These are phyloP conservation scores for Oopsacas minuta DNA, from an alignment of 37 sponge, comb jelly and placozoan genomes.

Conservation along the genomic window DNA sequence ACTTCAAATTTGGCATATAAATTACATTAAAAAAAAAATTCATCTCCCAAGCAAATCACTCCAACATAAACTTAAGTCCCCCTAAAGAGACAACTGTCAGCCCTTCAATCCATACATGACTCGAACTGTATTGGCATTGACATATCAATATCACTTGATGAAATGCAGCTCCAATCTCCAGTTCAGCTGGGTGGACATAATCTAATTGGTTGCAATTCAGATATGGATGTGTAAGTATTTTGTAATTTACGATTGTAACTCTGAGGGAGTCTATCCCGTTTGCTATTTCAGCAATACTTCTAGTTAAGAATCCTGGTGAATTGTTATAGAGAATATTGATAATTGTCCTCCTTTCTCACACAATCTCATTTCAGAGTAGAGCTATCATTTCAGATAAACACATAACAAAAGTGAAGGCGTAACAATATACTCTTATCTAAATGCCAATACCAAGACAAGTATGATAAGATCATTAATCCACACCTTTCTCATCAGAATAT, in stretches of 20 bases:
- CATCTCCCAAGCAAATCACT: conserved; percentile 5
- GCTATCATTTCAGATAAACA: conserved; percentile 6
- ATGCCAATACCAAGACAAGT: background rate
- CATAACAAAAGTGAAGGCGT: background rate
- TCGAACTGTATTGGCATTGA: conserved; percentile 11
- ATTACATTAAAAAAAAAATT: background rate
- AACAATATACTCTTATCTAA: background rate
- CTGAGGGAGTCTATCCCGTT: background rate
- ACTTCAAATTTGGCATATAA: conserved; percentile 1
- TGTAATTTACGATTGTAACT: background rate
- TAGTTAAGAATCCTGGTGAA: background rate
- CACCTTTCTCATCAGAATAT: background rate
- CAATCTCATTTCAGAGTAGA: background rate
- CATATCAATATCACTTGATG: background rate
- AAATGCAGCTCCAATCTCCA: background rate
- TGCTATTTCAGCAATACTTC: background rate
- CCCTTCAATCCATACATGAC: background rate
- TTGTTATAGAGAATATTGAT: background rate
- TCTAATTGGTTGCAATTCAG: background rate
- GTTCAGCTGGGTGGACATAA: background rate
- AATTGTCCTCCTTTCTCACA: background rate
- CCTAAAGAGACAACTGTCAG: background rate
- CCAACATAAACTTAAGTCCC: background rate
- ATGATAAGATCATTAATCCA: background rate
- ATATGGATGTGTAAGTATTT: background rate